phyloP scores from a whole-genome alignment of 2,113 vertebrate genomes.

The Eclectus roratus region DNA sequence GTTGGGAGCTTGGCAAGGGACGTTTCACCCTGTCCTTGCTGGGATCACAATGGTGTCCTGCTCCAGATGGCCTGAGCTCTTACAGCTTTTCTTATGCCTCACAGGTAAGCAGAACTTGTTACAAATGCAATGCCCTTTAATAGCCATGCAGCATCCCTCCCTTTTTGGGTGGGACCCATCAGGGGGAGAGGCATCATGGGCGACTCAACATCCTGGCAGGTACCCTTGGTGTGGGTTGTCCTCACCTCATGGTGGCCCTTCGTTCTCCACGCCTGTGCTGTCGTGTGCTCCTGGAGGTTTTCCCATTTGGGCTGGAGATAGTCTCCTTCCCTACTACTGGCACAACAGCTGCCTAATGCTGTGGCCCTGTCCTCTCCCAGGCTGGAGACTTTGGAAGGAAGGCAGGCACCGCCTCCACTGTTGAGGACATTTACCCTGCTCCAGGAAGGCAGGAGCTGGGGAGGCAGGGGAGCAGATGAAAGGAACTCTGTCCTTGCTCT shows the following conservation, averaged over 20 bases:
- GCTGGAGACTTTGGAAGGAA: neutral
- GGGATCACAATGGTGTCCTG: neutral
- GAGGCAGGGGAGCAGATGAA: accelerated
- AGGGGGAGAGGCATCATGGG: neutral
- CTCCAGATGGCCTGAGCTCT: accelerated
- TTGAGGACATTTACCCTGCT: neutral
- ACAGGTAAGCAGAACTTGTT: neutral
- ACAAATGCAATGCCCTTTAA: neutral
- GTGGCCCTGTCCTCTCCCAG: neutral
- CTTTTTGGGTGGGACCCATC: neutral
- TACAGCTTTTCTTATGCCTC: neutral
- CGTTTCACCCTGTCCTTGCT: neutral
- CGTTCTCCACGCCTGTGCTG: neutral
- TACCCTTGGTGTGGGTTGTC: neutral
- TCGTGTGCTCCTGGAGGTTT: neutral
- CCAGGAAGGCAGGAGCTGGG: neutral
- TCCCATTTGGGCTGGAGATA: neutral
- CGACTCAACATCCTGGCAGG: neutral
- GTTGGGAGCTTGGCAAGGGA: neutral
- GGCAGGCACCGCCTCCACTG: neutral
- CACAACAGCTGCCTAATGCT: neutral
- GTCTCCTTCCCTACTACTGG: neutral
- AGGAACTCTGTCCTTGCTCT: neutral
- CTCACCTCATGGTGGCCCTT: neutral
- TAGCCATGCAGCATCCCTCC: neutral